Conservation (phyloP, 2,113 vertebrate species). For the Microcebus tavaratra region DNA sequence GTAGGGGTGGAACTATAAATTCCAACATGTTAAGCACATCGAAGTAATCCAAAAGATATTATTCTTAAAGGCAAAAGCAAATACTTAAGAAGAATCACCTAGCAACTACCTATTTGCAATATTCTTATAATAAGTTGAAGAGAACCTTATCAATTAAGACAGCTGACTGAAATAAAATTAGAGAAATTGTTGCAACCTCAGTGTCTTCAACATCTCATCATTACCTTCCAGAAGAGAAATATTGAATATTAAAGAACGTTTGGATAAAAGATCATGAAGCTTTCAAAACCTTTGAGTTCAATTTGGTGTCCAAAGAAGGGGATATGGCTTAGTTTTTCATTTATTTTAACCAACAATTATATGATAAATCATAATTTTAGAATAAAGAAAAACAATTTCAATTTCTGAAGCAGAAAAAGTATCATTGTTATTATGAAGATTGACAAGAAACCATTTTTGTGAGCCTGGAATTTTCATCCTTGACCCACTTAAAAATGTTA, state of each 20-base stretch:
- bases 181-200: neutral
- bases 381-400: neutral
- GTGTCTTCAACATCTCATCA: neutral
- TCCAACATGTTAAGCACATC: neutral
- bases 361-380: conserved; percentile 14
- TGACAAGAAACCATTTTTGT: neutral
- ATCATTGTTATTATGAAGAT: neutral
- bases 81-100: conserved; percentile 10
- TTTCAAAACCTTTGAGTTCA: neutral
- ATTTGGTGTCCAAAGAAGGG: neutral
- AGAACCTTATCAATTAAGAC: neutral
- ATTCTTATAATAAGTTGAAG: neutral
- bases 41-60: neutral
- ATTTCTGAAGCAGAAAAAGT: neutral
- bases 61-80: neutral
- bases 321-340: neutral
- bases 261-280: neutral
- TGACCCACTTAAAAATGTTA: neutral
- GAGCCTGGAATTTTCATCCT: neutral
- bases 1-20: neutral
- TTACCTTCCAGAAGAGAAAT: neutral
- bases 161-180: neutral
- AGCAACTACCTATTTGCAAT: neutral
- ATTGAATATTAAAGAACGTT: neutral
- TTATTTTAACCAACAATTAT: conserved; percentile 3